Percentiles rank a stretch among this genome's conserved stretches.
Evolutionary conservation across 2,113 vertebrate species (phyloP).

Genomic region (Emydocephalus ijimae): DNA sequence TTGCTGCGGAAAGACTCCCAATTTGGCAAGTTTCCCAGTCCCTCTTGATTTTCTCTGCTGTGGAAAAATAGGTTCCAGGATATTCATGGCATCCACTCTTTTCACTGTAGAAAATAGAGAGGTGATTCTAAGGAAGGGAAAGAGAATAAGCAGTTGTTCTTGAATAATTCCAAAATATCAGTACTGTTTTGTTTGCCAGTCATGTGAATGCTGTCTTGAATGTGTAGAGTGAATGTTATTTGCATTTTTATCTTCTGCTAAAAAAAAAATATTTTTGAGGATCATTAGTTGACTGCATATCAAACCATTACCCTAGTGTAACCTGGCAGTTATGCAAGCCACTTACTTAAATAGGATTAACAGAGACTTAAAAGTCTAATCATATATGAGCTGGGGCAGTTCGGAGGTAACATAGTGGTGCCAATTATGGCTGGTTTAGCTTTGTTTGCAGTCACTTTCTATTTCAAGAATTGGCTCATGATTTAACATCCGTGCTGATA

Average conservation of each 20-base stretch:
- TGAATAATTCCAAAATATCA: neutral
- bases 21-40: neutral
- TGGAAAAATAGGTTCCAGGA: neutral
- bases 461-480: neutral
- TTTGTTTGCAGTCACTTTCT: neutral
- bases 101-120: neutral
- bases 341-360: slow-evolving; percentile 42
- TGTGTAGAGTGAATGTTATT: slow-evolving; percentile 5
- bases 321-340: slow-evolving; percentile 20
- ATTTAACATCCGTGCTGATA: neutral
- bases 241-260: slow-evolving; percentile 9
- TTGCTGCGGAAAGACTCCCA: neutral
- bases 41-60: neutral
- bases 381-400: neutral
- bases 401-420: neutral
- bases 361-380: neutral
- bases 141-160: neutral
- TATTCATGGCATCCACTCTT: neutral
- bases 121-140: neutral
- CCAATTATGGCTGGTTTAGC: neutral
- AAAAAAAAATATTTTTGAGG: slow-evolving; percentile 19
- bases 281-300: neutral
- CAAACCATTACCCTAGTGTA: slow-evolving; percentile 47
- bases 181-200: neutral
- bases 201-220: neutral